Conservation (phyloP, 1,140 invertebrate genomes). For the Drosophila cardini region DNA sequence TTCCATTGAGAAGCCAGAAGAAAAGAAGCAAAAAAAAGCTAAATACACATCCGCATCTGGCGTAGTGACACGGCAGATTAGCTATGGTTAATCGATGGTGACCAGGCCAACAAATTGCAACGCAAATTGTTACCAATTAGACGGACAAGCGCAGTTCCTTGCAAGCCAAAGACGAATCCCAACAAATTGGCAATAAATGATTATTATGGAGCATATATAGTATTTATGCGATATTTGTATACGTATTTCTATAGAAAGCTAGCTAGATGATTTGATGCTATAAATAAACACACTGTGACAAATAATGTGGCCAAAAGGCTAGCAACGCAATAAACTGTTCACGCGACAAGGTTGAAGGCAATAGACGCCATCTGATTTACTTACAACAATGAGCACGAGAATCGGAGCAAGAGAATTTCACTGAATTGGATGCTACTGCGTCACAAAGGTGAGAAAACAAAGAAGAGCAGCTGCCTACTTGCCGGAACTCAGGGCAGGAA, state of each 20-base stretch:
- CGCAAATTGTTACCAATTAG: conserved; percentile 66
- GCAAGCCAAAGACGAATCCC: conserved; percentile 25
- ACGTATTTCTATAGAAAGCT: conserved; percentile 24
- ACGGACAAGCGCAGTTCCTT: conserved; percentile 5
- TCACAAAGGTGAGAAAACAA: conserved; percentile 46
- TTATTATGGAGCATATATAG: conserved; percentile 34
- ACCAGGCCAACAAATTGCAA: conserved; percentile 43
- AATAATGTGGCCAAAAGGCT: conserved; percentile 42
- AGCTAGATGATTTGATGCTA: conserved; percentile 47
- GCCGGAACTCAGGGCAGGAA: conserved; percentile 17
- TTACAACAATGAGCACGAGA: conserved; percentile 36
- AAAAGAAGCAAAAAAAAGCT: background rate
- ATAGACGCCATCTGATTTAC: conserved; percentile 57
- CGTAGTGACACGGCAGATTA: conserved; percentile 29
- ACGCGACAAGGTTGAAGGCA: conserved; percentile 66
- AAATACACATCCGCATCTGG: conserved; percentile 24
- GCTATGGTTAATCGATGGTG: conserved; percentile 36
- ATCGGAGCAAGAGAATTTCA: background rate
- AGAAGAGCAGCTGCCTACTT: conserved; percentile 19
- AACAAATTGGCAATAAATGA: conserved; percentile 48
- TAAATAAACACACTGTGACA: conserved; percentile 53
- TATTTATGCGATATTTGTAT: conserved; percentile 8
- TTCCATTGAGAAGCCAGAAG: conserved; percentile 10
- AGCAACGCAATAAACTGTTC: conserved; percentile 61
- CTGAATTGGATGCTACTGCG: conserved; percentile 17